A percentile compares a stretch with the other conserved stretches of the same genome.
Evolutionary conservation across 2,113 vertebrate genomes (phyloP).

Genomic region (Alces alces): DNA sequence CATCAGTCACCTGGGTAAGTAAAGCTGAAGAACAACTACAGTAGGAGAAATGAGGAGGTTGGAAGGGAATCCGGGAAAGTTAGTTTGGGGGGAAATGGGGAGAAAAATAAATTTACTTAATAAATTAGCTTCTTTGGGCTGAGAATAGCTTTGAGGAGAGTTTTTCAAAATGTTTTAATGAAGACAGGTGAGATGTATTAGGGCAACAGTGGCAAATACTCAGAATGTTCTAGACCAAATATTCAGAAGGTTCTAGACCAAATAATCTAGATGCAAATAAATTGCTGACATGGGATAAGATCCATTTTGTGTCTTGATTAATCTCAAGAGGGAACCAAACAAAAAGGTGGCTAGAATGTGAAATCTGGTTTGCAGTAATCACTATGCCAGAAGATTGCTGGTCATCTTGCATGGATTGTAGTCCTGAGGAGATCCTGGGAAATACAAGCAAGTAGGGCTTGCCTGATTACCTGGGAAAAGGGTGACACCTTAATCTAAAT

Average conservation of each 20-base stretch:
- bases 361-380: background rate
- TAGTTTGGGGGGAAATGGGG: background rate
- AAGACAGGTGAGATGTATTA: background rate
- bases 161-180: background rate
- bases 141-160: background rate
- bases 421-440: background rate
- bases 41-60: background rate
- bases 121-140: background rate
- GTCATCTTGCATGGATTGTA: background rate
- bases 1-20: slow-evolving; percentile 88
- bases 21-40: background rate
- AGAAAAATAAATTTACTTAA: background rate
- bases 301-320: background rate
- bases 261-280: background rate
- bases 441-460: background rate
- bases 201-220: background rate
- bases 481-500: background rate
- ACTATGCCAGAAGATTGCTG: background rate
- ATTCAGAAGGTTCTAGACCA: background rate
- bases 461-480: background rate
- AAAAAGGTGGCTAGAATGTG: background rate
- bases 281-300: background rate
- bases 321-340: background rate
- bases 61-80: background rate
- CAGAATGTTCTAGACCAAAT: background rate